Conservation (phyloP, 2,888 invertebrate genomes). For the Agrochola circellaris region DNA sequence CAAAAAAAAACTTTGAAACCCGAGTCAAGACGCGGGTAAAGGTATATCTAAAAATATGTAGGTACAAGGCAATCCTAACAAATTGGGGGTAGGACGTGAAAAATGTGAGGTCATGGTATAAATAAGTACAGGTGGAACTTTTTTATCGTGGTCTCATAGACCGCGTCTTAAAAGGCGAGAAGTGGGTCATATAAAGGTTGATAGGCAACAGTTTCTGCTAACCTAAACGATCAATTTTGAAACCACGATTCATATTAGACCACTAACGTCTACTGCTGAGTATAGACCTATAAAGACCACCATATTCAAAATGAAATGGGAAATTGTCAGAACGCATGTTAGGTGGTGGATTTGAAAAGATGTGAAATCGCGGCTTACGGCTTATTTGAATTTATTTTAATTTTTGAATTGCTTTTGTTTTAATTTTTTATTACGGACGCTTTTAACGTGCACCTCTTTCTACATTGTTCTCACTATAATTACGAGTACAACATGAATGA, state of each 20-base stretch:
- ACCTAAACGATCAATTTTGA: background rate
- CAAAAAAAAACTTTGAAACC: background rate
- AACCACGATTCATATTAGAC: background rate
- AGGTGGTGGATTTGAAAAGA: too few species aligned
- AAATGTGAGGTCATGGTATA: conserved; percentile 57
- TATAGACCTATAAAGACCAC: background rate
- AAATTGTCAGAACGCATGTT: too few species aligned
- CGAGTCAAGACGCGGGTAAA: background rate
- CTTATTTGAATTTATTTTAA: too few species aligned
- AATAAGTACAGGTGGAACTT: conserved; percentile 52
- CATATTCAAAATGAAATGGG: too few species aligned
- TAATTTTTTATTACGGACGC: too few species aligned
- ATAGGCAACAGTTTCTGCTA: background rate
- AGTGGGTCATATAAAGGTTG: conserved; percentile 17
- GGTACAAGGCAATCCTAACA: conserved; percentile 34
- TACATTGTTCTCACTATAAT: too few species aligned
- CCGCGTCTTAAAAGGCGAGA: conserved; percentile 13
- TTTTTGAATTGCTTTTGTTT: too few species aligned
- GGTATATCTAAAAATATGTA: conserved; percentile 22
- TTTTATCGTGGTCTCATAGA: conserved; percentile 43
- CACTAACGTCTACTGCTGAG: background rate
- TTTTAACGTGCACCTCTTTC: too few species aligned
- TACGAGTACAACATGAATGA: too few species aligned
- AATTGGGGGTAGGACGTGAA: conserved; percentile 50
- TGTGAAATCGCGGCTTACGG: too few species aligned